A percentile compares a stretch with the other conserved stretches of the same genome.
Evolutionary conservation across 1,140 invertebrate species (phyloP).

Genomic region (Drosophila equinoxialis): DNA sequence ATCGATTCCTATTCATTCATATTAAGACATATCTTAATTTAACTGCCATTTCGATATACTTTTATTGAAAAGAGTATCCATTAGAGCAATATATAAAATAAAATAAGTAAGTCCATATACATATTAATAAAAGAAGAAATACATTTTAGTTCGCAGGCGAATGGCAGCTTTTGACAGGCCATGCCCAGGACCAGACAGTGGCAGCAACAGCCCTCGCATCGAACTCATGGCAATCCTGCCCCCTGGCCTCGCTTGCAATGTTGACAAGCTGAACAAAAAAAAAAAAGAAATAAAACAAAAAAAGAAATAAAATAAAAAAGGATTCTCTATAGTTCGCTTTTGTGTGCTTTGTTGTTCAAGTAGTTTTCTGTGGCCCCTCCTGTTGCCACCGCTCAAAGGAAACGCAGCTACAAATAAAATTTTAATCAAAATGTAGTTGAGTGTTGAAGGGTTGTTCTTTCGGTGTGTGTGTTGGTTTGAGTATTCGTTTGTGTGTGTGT

Average conservation of each 20-base stretch:
- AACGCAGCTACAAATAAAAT: conserved; percentile 76
- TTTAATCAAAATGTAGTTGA: conserved; percentile 81
- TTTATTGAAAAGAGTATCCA: conserved; percentile 23
- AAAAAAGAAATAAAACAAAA: conserved; percentile 16
- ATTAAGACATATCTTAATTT: no score
- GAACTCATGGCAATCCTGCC: conserved; percentile 15
- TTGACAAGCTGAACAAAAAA: conserved; percentile 54
- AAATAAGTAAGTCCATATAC: conserved; percentile 44
- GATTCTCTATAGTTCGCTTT: conserved; percentile 60
- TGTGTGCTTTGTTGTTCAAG: conserved; percentile 75
- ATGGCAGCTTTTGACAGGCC: conserved; percentile 52
- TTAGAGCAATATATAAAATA: conserved; percentile 26
- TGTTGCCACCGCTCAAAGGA: conserved; percentile 59
- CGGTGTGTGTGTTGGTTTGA: conserved; percentile 10
- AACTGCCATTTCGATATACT: not conserved
- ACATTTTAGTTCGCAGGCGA: conserved; percentile 65
- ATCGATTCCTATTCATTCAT: no score
- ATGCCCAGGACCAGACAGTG: conserved; percentile 21
- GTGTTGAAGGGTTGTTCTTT: conserved; percentile 76
- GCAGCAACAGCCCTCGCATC: conserved; percentile 22
- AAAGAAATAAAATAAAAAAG: conserved; percentile 56
- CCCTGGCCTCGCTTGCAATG: conserved; percentile 28
- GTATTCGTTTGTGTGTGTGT: conserved; percentile 23
- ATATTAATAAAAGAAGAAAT: conserved; percentile 70
- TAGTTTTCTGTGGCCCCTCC: conserved; percentile 54